These are phyloP conservation scores for Microchirus variegatus DNA, from an alignment of 2,797 vertebrate species.

Conservation along the genomic window DNA sequence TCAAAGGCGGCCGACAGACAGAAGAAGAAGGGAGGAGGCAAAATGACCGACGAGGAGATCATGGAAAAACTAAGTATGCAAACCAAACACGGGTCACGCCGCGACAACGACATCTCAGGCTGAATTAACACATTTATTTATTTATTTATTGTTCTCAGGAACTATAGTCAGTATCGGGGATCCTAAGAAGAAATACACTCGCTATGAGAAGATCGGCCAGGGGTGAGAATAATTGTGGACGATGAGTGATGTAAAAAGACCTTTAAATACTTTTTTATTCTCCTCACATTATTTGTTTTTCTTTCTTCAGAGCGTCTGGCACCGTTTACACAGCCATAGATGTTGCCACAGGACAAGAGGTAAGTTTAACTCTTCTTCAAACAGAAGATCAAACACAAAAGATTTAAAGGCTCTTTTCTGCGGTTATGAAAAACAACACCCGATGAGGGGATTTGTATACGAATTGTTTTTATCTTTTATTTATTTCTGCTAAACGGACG, in stretches of 20 bases:
- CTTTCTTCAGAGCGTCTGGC: slow-evolving; percentile 91
- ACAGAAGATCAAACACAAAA: no score
- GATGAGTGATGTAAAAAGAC: not conserved
- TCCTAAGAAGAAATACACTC: slow-evolving; percentile 98
- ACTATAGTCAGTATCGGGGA: slow-evolving; percentile 97
- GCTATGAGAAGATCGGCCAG: slow-evolving; percentile 98
- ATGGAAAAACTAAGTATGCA: slow-evolving; percentile 96
- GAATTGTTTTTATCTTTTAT: no score
- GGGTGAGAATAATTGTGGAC: slow-evolving; percentile 82
- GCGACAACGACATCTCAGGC: not conserved
- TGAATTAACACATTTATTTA: slow-evolving; percentile 1
- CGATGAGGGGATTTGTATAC: no score
- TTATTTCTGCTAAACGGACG: no score
- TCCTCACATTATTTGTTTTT: not conserved
- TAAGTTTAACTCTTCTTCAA: slow-evolving; percentile 62
- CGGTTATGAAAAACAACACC: no score
- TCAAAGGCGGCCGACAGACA: slow-evolving; percentile 86
- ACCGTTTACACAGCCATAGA: slow-evolving; percentile 98
- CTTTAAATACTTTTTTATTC: not conserved
- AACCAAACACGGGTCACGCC: slow-evolving; percentile 4
- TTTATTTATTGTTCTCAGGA: slow-evolving; percentile 45
- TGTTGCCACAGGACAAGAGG: slow-evolving; percentile 95
- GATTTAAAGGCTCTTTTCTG: no score
- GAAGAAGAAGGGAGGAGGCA: slow-evolving; percentile 92
- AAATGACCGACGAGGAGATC: slow-evolving; percentile 98